These are phyloP conservation scores for Latrodectus hesperus DNA, from an alignment of 2,888 invertebrate species.

Conservation along the genomic window DNA sequence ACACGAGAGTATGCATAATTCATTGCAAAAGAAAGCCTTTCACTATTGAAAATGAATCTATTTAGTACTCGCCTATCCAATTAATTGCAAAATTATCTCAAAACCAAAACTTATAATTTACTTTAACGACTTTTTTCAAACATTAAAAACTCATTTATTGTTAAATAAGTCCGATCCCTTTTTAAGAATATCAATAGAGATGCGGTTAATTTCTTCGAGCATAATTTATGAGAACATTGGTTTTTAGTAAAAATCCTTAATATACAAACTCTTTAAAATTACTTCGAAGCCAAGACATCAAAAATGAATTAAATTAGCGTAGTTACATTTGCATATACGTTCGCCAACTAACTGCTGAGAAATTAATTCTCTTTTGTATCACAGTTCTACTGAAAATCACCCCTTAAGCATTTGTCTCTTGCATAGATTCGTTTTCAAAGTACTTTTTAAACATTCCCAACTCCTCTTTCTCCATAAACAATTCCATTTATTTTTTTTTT, in stretches of 20 bases:
- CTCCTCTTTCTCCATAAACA: constrained; percentile 57
- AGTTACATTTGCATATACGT: not conserved
- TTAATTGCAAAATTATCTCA: too few species aligned
- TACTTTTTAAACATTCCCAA: constrained; percentile 50
- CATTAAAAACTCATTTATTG: too few species aligned
- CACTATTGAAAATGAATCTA: too few species aligned
- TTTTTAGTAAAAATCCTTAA: constrained; percentile 15
- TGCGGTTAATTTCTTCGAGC: too few species aligned
- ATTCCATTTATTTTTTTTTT: constrained; percentile 20
- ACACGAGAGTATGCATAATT: too few species aligned
- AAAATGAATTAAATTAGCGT: constrained; percentile 19
- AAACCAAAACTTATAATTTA: too few species aligned
- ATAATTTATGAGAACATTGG: constrained; percentile 1
- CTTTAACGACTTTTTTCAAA: too few species aligned
- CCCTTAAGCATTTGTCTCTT: constrained; percentile 5
- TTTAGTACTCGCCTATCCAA: too few species aligned
- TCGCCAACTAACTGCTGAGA: constrained; percentile 11
- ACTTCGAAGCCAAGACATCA: not conserved
- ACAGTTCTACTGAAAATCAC: not conserved
- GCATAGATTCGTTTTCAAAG: constrained; percentile 6
- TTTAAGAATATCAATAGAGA: too few species aligned
- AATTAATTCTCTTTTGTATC: not conserved
- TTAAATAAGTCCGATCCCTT: too few species aligned
- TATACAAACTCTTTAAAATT: not conserved
- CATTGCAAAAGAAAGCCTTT: too few species aligned